Percentiles rank a stretch among this genome's conserved stretches.
Conservation (phyloP, 2,888 invertebrate species). For the Lasioglossum lativentre region DNA sequence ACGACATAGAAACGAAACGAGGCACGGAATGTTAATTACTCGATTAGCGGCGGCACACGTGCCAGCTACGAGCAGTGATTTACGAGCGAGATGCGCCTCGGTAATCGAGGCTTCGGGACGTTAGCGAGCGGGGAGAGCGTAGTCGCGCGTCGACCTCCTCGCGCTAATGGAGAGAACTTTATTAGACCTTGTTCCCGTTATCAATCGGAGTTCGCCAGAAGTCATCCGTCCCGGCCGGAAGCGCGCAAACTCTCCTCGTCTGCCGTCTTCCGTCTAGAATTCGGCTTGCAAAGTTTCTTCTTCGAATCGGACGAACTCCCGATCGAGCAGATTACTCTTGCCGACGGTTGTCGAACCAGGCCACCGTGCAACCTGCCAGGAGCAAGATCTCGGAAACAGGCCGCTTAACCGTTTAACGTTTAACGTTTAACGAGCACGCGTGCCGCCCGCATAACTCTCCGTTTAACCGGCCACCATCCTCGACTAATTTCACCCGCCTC, state of each 20-base stretch:
- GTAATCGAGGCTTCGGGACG: constrained; percentile 61
- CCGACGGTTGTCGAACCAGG: background rate
- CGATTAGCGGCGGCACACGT: constrained; percentile 69
- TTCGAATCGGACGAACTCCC: background rate
- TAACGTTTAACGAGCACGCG: constrained; percentile 37
- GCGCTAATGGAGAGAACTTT: constrained; percentile 58
- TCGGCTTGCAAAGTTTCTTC: background rate
- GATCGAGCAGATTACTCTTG: background rate
- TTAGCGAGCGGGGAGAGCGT: constrained; percentile 56
- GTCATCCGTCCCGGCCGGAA: background rate
- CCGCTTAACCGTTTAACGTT: constrained; percentile 35
- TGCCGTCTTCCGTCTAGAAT: background rate
- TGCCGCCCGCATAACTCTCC: constrained; percentile 54
- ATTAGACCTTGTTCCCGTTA: constrained; percentile 50
- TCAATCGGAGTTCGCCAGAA: constrained; percentile 30
- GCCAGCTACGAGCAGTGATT: constrained; percentile 66
- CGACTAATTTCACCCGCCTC: constrained; percentile 57
- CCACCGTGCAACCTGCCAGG: background rate
- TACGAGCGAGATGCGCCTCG: constrained; percentile 50
- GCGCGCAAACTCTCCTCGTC: background rate
- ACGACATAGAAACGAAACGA: constrained; percentile 68
- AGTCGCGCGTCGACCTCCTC: constrained; percentile 11
- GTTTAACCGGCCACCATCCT: constrained; percentile 55
- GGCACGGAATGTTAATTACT: constrained; percentile 73
- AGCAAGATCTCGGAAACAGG: background rate